Base-by-base conservation (phyloP, 2,888 invertebrate genomes). In the Troglohyphantes excavatus region DNA sequence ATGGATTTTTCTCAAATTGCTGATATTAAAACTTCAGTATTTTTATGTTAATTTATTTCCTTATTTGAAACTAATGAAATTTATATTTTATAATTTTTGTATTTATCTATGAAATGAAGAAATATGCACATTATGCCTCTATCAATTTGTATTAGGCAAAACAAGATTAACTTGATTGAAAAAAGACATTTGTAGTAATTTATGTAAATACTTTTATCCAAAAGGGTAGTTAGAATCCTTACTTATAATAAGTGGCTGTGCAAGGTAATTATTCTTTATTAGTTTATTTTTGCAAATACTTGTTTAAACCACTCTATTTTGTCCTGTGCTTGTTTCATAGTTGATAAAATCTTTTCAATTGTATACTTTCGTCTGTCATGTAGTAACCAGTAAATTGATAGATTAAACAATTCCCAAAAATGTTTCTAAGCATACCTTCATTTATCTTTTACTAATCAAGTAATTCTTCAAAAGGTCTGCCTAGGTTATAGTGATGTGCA, bases 401-500 rank as follows among this genome's bases (percentile, higher is more conserved):
- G n/a, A 13, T 13, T 39, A 39, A 13, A 39, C 7, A 39, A 2
- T 11, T 39, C 9, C 3, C 1, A 13, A 39, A 39, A 39, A 39
- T 39, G 13, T 39, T 39, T 39, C 3, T 39, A 39, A 39, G 13
- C 7, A 39, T 11, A 2, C n/a, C n/a, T n/a, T n/a, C n/a, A n/a
- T n/a, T n/a, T n/a, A n/a, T n/a, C n/a, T n/a, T n/a, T 6, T 33
- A 17, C 46, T 46, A 46, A 46, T 46, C 17, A 46, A 9, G 46
- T 13, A 46, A 46, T 46, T 53, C 53, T n/a, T 1, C 1, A n/a
- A n/a, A n/a, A n/a, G 5, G 17, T 68, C 9, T 53, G 6, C 67
- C 9, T 81, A 68, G 27, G 19, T 70, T 82, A 33, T 53, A 61
- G 39, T 82, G 59, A 61, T 82, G 39, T 73, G 72, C 43, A 73